Evolutionary conservation across 2,113 vertebrate genomes (phyloP).

Genomic region (Asarcornis scutulata): DNA sequence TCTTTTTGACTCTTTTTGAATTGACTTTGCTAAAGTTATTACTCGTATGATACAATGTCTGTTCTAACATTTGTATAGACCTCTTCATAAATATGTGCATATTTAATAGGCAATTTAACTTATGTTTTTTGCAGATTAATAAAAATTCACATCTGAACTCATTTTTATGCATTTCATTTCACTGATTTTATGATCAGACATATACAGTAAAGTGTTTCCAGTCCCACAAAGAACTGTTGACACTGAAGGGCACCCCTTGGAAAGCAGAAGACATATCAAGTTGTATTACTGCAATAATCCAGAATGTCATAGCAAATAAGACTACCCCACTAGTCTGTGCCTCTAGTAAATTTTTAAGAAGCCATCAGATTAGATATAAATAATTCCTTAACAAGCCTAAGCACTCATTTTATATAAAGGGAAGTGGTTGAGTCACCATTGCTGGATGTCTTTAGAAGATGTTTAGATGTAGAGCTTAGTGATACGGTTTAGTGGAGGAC

Average conservation of each 20-base stretch:
- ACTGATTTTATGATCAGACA: neutral
- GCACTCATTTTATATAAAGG: neutral
- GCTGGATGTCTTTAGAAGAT: too few relatives aligned
- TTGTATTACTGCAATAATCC: neutral
- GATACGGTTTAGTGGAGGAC: too few relatives aligned
- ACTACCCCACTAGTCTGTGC: fast-evolving
- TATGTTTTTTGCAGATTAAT: neutral
- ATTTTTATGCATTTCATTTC: neutral
- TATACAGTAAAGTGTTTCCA: neutral
- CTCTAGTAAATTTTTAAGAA: neutral
- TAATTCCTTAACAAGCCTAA: too few relatives aligned
- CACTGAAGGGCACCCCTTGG: neutral
- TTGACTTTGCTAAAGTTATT: neutral
- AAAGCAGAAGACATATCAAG: neutral
- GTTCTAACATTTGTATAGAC: neutral
- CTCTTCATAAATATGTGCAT: neutral
- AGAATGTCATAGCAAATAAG: neutral
- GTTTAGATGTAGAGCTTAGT: too few relatives aligned
- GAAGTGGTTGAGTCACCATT: too few relatives aligned
- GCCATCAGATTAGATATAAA: neutral
- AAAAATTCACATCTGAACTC: neutral
- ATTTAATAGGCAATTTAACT: neutral
- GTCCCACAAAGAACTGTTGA: neutral
- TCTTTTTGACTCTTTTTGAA: neutral
- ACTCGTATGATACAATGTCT: neutral